A percentile compares a stretch with the other conserved stretches of the same genome.
These are phyloP conservation scores for Cephalopholis sonnerati DNA, from an alignment of 2,113 vertebrate genomes.

Conservation along the genomic window DNA sequence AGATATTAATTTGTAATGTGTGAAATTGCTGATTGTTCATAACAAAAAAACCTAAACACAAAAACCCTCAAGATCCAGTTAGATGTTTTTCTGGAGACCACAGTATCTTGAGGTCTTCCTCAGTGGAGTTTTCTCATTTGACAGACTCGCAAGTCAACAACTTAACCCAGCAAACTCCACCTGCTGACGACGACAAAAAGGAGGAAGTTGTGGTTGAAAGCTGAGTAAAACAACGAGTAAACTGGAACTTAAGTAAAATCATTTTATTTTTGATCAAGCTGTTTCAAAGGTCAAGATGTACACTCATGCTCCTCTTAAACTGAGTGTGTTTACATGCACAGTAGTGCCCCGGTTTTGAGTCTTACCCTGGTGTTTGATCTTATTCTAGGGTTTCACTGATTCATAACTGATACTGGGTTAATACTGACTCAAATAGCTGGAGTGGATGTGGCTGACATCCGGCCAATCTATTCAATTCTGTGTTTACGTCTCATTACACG, in stretches of 20 bases:
- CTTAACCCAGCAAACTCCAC: background rate
- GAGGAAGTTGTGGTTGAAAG: background rate
- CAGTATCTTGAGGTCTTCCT: background rate
- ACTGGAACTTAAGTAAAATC: background rate
- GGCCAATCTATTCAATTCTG: too few species aligned
- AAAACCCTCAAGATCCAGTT: background rate
- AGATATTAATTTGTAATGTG: background rate
- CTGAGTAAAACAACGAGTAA: background rate
- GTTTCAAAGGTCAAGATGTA: background rate
- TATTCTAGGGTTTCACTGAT: too few species aligned
- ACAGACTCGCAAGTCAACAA: background rate
- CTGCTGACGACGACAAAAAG: background rate
- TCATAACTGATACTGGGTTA: too few species aligned
- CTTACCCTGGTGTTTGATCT: background rate
- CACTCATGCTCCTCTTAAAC: background rate
- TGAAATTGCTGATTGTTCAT: background rate
- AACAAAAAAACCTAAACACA: too few species aligned
- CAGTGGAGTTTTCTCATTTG: background rate
- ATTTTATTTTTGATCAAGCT: background rate
- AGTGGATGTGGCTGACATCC: too few species aligned
- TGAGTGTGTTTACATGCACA: background rate
- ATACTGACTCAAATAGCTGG: too few species aligned
- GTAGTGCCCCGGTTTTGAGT: background rate
- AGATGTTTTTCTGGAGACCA: background rate
- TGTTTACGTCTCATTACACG: too few species aligned